Conservation (phyloP, 2,113 vertebrate species). For the Maylandia zebra region DNA sequence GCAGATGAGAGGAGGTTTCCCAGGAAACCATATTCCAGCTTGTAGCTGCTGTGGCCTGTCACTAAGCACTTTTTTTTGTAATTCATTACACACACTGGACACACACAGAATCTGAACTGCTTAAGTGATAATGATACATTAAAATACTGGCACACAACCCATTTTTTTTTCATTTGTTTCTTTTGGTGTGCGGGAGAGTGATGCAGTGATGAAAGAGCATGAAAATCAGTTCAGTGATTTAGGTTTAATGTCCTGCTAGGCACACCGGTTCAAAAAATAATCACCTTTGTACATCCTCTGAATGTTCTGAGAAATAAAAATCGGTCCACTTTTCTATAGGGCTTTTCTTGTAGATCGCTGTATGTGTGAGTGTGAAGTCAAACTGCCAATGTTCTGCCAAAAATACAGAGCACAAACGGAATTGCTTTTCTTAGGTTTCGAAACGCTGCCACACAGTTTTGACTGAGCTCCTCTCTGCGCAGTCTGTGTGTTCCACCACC, state of each 20-base stretch:
- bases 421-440: neutral
- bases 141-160: neutral
- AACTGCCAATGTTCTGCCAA: neutral
- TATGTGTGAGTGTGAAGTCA: neutral
- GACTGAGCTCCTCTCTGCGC: neutral
- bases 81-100: neutral
- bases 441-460: neutral
- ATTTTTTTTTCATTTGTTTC: neutral
- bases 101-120: neutral
- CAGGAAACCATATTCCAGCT: conserved; percentile 10
- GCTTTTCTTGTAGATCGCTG: neutral
- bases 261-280: neutral
- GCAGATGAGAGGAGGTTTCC: neutral
- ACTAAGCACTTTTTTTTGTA: neutral
- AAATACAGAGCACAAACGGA: neutral
- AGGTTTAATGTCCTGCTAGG: neutral
- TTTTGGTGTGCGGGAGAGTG: neutral
- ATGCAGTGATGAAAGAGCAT: neutral
- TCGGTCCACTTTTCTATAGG: neutral
- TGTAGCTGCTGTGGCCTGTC: neutral
- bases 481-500: neutral
- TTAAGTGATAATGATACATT: neutral
- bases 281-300: neutral
- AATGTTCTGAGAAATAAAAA: neutral
- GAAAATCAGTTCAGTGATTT: neutral